Evolutionary conservation across 2,113 vertebrate species (phyloP).

Genomic region (Nesoenas mayeri): DNA sequence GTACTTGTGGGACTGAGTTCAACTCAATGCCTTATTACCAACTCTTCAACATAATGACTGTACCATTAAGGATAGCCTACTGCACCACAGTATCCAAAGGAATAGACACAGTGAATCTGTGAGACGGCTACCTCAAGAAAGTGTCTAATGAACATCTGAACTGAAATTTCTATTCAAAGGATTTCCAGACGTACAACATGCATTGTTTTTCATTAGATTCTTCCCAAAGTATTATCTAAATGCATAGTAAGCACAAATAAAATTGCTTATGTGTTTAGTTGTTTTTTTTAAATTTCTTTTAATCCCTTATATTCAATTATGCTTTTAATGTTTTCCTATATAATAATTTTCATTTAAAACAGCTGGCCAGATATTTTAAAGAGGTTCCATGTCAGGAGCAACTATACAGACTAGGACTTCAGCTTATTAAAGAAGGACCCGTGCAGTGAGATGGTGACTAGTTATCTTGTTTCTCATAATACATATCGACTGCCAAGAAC

Average conservation of each 20-base stretch:
- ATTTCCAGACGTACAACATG: neutral
- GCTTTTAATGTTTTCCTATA: neutral
- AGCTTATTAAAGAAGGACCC: neutral
- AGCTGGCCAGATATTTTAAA: neutral
- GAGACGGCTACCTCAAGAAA: neutral
- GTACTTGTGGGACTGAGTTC: neutral
- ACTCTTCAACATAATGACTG: neutral
- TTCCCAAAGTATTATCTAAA: neutral
- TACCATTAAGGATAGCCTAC: neutral
- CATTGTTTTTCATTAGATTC: neutral
- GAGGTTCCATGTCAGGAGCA: neutral
- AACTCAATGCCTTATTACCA: neutral
- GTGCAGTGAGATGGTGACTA: neutral
- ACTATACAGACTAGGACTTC: neutral
- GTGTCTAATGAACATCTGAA: neutral
- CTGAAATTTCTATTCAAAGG: neutral
- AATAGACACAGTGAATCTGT: fast-evolving
- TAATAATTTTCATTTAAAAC: neutral
- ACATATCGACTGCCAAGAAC: neutral
- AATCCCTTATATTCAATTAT: neutral
- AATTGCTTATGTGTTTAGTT: neutral
- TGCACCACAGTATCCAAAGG: neutral
- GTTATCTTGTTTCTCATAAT: neutral
- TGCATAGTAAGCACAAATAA: neutral
- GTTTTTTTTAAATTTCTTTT: neutral